Base-by-base conservation (phyloP, 2,888 invertebrate genomes). In the Acholoe squamosa region DNA sequence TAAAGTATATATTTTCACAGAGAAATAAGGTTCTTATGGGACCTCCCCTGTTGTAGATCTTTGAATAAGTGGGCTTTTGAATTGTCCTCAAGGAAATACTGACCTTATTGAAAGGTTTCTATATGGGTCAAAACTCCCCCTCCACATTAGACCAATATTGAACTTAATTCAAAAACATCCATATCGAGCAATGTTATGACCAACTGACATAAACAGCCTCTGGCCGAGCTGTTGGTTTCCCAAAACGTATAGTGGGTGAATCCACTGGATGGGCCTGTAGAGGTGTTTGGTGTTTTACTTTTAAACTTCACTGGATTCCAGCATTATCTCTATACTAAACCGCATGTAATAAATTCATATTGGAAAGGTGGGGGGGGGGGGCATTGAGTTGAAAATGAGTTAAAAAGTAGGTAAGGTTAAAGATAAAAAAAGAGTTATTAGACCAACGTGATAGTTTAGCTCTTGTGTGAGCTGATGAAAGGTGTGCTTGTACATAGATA, bases 401-500 rank as follows among this genome's bases (percentile, higher is more conserved):
- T 61, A 7, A 3, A 12, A 7, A n/a, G 19, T 3, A 14, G 3
- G n/a, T 61, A n/a, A n/a, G n/a, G n/a, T n/a, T n/a, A n/a, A n/a
- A n/a, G 61, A 61, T n/a, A n/a, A 0, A 19, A 7, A 7, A 14
- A n/a, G 61, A 61, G 61, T 61, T 61, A n/a, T 12, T n/a, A 14
- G 61, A 14, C 19, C 22, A 14, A 61, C n/a, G 61, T 61, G 19
- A 61, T 61, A n/a, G 0, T 14, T 80, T 80, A 34, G 80, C 34
- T 80, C 34, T n/a, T 0, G 34, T 80, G 5, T 10, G 19, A 34
- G n/a, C 33, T 3, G 43, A 1, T n/a, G n/a, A 43, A 12, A 80
- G 0, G 19, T 80, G 43, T 80, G 43, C 80, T 34, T 80, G 80
- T 80, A 80, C 16, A 80, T 80, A 80, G 12, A 80, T 33, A 34